Evolutionary conservation across 2,113 vertebrate species (phyloP).

Genomic region (Dasyprocta punctata): DNA sequence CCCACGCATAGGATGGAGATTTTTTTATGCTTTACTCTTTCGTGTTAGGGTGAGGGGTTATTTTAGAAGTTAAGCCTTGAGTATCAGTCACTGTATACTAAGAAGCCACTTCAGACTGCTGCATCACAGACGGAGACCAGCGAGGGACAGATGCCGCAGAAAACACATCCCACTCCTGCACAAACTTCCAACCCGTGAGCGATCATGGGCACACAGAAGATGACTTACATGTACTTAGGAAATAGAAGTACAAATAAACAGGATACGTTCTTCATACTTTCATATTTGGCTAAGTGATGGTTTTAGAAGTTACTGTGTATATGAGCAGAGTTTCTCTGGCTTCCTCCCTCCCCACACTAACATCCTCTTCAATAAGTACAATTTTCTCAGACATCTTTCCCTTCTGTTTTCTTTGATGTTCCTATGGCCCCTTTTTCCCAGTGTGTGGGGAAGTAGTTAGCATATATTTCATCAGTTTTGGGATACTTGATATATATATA

Average conservation of each 20-base stretch:
- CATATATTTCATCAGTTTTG: background rate
- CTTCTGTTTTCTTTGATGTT: background rate
- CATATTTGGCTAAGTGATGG: background rate
- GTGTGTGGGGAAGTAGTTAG: background rate
- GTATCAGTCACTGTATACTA: background rate
- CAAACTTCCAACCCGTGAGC: background rate
- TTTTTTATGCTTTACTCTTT: background rate
- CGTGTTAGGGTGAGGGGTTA: background rate
- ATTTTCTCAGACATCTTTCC: background rate
- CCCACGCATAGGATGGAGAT: background rate
- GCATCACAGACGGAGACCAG: background rate
- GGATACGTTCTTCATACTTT: background rate
- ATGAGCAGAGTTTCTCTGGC: background rate
- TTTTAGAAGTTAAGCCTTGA: background rate
- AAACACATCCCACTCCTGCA: background rate
- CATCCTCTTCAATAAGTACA: background rate
- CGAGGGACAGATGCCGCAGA: background rate
- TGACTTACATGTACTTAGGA: background rate
- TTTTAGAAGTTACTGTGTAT: background rate
- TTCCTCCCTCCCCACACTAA: rapidly evolving
- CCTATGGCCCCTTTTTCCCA: background rate
- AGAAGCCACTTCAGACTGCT: background rate
- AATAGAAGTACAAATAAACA: background rate
- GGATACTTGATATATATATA: background rate
- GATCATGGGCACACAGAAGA: background rate